A percentile compares a stretch with the other conserved stretches of the same genome.
Evolutionary conservation across 1,140 invertebrate species (phyloP).

Genomic region (Dendroctonus ponderosae): DNA sequence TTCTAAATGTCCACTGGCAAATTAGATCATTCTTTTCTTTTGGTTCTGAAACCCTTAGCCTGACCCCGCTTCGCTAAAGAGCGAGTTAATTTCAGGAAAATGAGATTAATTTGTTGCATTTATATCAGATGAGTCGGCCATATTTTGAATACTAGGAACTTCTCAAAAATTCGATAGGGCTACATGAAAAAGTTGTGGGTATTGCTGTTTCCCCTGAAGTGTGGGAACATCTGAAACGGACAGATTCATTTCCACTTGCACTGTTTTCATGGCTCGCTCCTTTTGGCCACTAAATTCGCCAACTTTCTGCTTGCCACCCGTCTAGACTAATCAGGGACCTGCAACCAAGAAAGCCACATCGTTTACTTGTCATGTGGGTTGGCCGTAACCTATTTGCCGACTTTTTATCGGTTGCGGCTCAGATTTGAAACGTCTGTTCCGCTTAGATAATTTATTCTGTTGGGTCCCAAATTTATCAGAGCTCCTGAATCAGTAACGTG

Average conservation of each 20-base stretch:
- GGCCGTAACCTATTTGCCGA: background rate
- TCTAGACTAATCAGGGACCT: conserved; percentile 31
- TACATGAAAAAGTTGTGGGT: background rate
- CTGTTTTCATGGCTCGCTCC: conserved; percentile 46
- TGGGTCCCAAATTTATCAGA: no score
- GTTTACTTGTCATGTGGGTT: conserved; percentile 29
- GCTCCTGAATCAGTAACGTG: no score
- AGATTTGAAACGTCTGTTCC: no score
- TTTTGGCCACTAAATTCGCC: conserved; percentile 46
- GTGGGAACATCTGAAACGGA: conserved; percentile 48
- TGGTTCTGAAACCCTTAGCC: no score
- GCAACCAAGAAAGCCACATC: conserved; percentile 30
- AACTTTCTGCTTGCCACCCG: conserved; percentile 26
- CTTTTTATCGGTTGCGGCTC: no score
- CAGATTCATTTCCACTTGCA: conserved; percentile 51
- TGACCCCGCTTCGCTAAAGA: no score
- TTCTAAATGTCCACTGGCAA: conserved; percentile 26
- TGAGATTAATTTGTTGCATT: no score
- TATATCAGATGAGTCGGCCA: no score
- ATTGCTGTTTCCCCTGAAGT: conserved; percentile 33
- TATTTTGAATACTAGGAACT: conserved; percentile 2
- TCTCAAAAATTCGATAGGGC: no score
- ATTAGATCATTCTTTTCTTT: no score
- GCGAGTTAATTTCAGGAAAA: no score
- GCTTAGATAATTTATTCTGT: no score